A percentile compares a stretch with the other conserved stretches of the same genome.
These are phyloP conservation scores for Nesometra sesokonis DNA, from an alignment of 35 echinoderm and acorn worm species.

Conservation along the genomic window DNA sequence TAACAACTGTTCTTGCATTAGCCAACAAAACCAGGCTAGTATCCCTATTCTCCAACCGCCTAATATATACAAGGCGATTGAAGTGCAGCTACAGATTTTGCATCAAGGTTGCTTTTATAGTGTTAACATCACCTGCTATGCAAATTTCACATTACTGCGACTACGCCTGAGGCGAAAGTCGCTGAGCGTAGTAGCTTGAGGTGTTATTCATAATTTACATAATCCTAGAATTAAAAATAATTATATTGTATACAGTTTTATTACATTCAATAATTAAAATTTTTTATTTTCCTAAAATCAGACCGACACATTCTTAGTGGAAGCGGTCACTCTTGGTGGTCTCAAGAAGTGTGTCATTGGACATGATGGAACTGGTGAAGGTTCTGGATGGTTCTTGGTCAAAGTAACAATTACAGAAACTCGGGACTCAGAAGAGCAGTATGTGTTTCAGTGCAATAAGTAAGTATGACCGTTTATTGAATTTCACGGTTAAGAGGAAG, in stretches of 20 bases:
- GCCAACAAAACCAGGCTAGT: no score
- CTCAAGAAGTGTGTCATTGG: constrained; percentile 71
- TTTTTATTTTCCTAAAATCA: constrained; percentile 6
- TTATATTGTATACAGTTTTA: not conserved
- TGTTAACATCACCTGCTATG: no score
- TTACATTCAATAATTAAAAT: not conserved
- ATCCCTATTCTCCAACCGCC: no score
- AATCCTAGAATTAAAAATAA: not conserved
- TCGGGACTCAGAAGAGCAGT: not conserved
- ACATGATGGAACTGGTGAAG: constrained; percentile 40
- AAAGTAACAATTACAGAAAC: constrained; percentile 34
- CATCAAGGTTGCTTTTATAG: no score
- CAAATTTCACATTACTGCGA: no score
- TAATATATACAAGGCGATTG: no score
- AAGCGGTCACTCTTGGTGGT: constrained; percentile 54
- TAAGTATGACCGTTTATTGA: not conserved
- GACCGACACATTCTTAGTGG: constrained; percentile 67
- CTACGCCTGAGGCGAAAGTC: no score
- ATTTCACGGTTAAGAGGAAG: no score
- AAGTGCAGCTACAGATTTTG: not conserved
- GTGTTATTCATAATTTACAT: no score
- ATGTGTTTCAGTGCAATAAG: not conserved
- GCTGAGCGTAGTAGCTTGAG: no score
- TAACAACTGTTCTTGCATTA: no score
- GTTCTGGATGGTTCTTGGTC: constrained; percentile 29